Conservation (phyloP, 92 coral and sea anemone genomes). For the Paramuricea clavata region DNA sequence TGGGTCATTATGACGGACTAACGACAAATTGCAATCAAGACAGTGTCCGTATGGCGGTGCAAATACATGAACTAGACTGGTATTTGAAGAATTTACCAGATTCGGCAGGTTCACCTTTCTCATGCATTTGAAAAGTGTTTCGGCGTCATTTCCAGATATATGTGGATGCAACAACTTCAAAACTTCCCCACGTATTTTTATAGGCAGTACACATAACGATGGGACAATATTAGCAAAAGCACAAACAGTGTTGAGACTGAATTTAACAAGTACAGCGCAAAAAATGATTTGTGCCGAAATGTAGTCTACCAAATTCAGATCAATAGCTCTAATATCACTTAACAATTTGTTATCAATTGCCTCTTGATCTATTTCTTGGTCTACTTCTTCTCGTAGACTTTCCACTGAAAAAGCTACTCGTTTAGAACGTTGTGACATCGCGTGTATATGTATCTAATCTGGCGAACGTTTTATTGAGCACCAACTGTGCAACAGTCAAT, state of each 20-base stretch:
- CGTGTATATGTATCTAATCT: too few relatives aligned
- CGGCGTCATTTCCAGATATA: not conserved
- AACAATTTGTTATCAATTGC: not conserved
- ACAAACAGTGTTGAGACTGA: not conserved
- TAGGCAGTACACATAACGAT: not conserved
- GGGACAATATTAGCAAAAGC: not conserved
- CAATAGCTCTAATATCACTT: not conserved
- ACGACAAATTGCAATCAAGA: not conserved
- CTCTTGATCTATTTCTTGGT: not conserved
- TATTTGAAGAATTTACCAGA: not conserved
- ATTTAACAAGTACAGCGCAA: not conserved
- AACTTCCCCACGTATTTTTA: not conserved
- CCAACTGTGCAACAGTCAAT: too few relatives aligned
- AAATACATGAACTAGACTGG: not conserved
- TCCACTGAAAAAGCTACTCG: not conserved
- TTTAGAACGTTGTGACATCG: too few relatives aligned
- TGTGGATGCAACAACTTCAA: not conserved
- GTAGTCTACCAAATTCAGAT: not conserved
- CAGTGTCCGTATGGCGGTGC: not conserved
- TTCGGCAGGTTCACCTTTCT: not conserved
- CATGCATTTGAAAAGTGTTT: not conserved
- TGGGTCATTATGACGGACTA: slow-evolving; percentile 25
- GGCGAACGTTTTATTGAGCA: too few relatives aligned
- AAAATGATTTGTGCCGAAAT: not conserved
- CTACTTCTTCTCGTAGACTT: not conserved